Evolutionary conservation across 2,888 invertebrate genomes (phyloP), one percentile per base, ranked within the genome.

Genomic region (Suillia variegata): DNA sequence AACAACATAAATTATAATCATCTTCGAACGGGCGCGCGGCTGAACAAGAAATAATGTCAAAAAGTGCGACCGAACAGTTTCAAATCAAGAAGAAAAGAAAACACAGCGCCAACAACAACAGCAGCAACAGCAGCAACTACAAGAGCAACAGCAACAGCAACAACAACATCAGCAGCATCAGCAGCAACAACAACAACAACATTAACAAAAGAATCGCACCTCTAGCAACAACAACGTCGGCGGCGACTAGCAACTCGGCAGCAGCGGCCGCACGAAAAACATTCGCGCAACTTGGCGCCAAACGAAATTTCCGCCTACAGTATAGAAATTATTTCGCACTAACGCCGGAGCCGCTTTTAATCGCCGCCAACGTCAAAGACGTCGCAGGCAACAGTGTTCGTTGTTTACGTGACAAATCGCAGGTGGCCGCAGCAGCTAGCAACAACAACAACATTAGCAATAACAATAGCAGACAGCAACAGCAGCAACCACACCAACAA

Each of bases 1-100:
- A 8, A 56, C 50, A 54, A 45, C 49, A 24, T 48, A 48, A 56
- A 56, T 49, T 22, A n/a, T n/a, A n/a, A n/a, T n/a, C n/a, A n/a
- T n/a, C n/a, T 49, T 22, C 24, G 26, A 54, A n/a, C n/a, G n/a
- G n/a, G n/a, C n/a, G n/a, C n/a, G n/a, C n/a, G n/a, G n/a, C n/a
- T 18, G 45, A 45, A 45, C 47, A 64, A 21, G 24, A 34, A 54
- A 50, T 48, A 42, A 71, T 70, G 69, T 69, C 64, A 66, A 71
- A 70, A 68, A 71, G 70, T 69, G 64, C 65, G 56, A 66, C 66
- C 49, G 68, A 69, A 62, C 68, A 68, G 65, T 67, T 64, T 64
- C 70, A 70, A 67, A 70, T 70, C 48, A 69, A 69, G 63, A 70
- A 67, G 67, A 70, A 67, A 63, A 66, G 69, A 70, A 70, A 71